phyloP scores from a whole-genome alignment of 2,113 vertebrate species.

The Macquaria ambigua region DNA sequence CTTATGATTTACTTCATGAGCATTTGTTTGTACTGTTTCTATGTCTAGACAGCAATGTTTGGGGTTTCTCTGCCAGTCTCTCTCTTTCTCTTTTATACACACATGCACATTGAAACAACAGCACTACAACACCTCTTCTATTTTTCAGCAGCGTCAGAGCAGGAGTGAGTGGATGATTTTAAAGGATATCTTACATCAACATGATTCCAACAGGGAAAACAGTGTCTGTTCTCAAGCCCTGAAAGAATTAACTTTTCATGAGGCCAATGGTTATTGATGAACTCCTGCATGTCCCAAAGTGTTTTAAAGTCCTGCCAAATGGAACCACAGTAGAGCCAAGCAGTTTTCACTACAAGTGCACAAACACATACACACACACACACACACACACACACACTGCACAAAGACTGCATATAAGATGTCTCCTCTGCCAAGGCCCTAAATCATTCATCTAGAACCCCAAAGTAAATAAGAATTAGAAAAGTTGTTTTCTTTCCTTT shows the following conservation, averaged over 20 bases:
- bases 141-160: conserved; percentile 14
- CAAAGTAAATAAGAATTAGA: conserved; percentile 35
- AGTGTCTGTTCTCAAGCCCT: conserved; percentile 51
- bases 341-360: conserved; percentile 34
- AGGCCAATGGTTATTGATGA: conserved; percentile 64
- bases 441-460: conserved; percentile 51
- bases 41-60: not conserved
- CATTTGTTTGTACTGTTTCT: not conserved
- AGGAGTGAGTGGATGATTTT: conserved; percentile 35
- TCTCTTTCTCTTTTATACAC: not conserved
- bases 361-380: not conserved
- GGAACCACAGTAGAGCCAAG: conserved; percentile 31
- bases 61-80: not conserved
- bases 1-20: not conserved
- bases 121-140: not conserved
- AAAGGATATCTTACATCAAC: conserved; percentile 56
- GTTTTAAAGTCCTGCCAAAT: conserved; percentile 57
- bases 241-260: conserved; percentile 66
- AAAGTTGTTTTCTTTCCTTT: not conserved
- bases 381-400: not conserved
- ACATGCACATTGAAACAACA: conserved; percentile 13
- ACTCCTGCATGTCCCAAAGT: conserved; percentile 40
- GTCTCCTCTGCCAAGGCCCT: conserved; percentile 26
- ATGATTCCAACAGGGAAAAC: conserved; percentile 38
- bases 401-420: conserved; percentile 11